These are phyloP conservation scores for Syndactyla subalaris DNA, from an alignment of 2,797 vertebrate genomes.

Conservation along the genomic window DNA sequence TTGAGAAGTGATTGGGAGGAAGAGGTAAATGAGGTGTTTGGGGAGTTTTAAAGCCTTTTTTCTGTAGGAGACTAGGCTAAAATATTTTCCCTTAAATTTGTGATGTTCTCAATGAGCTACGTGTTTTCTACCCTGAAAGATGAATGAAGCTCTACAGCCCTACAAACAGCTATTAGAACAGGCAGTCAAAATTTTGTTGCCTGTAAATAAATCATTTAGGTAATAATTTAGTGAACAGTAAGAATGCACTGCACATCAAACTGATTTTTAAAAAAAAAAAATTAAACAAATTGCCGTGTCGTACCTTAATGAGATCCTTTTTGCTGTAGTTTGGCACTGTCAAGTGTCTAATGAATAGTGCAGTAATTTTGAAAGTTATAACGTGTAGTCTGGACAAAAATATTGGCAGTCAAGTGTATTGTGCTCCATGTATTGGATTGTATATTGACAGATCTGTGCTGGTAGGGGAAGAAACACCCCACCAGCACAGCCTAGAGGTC, in stretches of 20 bases:
- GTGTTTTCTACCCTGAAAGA: not conserved
- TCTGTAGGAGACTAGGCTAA: not conserved
- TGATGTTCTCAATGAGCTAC: not conserved
- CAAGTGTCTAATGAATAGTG: not conserved
- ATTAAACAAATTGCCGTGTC: not conserved
- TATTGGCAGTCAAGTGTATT: constrained; percentile 30
- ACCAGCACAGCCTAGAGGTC: not conserved
- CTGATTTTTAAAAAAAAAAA: not conserved
- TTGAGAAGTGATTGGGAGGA: not conserved
- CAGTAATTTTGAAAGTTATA: constrained; percentile 45
- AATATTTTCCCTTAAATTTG: not conserved
- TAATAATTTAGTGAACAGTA: not conserved
- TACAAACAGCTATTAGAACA: not conserved
- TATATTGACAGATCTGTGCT: constrained; percentile 24
- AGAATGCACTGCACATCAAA: not conserved
- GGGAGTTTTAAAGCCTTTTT: not conserved
- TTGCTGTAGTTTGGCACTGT: not conserved
- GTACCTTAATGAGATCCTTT: not conserved
- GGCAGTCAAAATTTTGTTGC: not conserved
- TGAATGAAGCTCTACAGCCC: not conserved
- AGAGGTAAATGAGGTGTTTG: not conserved
- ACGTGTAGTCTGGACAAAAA: constrained; percentile 38
- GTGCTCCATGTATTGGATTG: not conserved
- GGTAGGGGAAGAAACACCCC: not conserved
- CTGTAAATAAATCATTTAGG: not conserved